phyloP scores from a whole-genome alignment of 1,140 invertebrate species.

The Cephus cinctus region DNA sequence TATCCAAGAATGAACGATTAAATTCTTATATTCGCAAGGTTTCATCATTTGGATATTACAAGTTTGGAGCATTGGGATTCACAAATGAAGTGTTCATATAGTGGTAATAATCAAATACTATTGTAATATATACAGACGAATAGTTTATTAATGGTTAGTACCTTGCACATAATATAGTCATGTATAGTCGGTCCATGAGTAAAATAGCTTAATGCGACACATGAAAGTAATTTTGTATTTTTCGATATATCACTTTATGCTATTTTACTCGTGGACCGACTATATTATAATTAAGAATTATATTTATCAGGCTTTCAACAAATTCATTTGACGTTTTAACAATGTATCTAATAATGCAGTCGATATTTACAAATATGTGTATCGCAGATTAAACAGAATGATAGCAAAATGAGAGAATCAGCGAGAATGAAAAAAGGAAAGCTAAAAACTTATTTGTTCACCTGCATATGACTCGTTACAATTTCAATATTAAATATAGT shows the following conservation, averaged over 20 bases:
- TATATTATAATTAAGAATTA: conserved; percentile 37
- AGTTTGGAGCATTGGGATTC: not conserved
- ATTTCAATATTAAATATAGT: too few species aligned
- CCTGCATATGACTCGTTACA: not conserved
- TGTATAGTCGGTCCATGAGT: too few species aligned
- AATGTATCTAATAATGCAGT: conserved; percentile 21
- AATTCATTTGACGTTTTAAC: conserved; percentile 20
- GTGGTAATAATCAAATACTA: not conserved
- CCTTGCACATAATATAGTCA: conserved; percentile 24
- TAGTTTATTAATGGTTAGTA: conserved; percentile 40
- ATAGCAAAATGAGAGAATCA: not conserved
- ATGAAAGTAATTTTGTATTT: too few species aligned
- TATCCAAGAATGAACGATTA: too few species aligned
- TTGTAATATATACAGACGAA: conserved; percentile 37
- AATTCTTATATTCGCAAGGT: not conserved
- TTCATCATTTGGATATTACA: conserved; percentile 3
- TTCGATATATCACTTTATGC: too few species aligned
- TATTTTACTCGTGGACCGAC: too few species aligned
- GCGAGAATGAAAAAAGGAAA: not conserved
- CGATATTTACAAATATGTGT: conserved; percentile 32
- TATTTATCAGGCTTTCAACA: conserved; percentile 30
- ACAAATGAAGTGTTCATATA: not conserved
- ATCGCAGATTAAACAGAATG: not conserved
- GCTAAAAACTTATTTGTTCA: not conserved
- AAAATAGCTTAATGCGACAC: too few species aligned